Evolutionary conservation across 2,113 vertebrate species (phyloP).

Genomic region (Phylloscopus trochiloides): DNA sequence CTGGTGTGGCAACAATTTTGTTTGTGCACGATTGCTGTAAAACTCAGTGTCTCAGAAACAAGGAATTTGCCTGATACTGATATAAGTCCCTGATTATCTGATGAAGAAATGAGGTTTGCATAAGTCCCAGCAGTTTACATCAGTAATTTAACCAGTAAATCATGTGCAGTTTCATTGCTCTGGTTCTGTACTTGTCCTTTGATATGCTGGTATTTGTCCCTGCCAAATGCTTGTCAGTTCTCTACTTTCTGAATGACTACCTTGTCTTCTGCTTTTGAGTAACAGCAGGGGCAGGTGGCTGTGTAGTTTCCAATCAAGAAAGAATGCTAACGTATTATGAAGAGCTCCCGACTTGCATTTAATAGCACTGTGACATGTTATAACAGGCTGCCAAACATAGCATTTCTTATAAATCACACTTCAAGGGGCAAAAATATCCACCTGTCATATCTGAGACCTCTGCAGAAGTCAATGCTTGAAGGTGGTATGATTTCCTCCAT

Average conservation of each 20-base stretch:
- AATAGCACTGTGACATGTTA: not conserved
- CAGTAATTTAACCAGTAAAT: not conserved
- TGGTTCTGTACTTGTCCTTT: not conserved
- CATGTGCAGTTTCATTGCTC: not conserved
- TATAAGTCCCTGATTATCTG: not conserved
- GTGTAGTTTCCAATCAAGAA: not conserved
- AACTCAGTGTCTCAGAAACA: not conserved
- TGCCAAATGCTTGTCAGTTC: not conserved
- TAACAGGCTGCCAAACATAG: not conserved
- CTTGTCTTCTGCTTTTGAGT: not conserved
- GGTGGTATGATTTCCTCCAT: not conserved
- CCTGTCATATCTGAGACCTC: not conserved
- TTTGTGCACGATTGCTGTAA: not conserved
- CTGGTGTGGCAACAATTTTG: not conserved
- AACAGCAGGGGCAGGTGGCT: not conserved
- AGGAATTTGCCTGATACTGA: not conserved
- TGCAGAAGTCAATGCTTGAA: not conserved
- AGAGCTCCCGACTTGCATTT: not conserved
- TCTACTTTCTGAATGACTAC: not conserved
- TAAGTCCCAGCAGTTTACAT: not conserved
- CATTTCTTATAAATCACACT: not conserved
- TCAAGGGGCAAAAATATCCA: not conserved
- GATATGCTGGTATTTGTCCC: not conserved
- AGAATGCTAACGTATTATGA: conserved; percentile 11
- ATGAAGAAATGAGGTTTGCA: not conserved